A percentile compares a stretch with the other conserved stretches of the same genome.
phyloP scores from a whole-genome alignment of 1,140 invertebrate species.

The Nebria ingens region DNA sequence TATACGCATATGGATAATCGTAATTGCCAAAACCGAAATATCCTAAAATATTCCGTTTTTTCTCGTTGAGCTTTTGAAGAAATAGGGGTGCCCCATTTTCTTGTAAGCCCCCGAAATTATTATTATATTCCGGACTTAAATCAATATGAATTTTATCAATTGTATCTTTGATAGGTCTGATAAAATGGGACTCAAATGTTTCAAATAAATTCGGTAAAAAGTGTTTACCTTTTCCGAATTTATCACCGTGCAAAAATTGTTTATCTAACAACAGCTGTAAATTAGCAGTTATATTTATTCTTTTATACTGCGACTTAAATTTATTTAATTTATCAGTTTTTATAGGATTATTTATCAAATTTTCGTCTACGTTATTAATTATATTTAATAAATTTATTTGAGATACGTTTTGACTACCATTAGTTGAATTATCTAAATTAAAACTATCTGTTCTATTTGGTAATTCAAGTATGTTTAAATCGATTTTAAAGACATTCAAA shows the following conservation, averaged over 20 bases:
- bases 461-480: too few species aligned
- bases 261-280: background rate
- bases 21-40: background rate
- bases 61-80: background rate
- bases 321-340: too few species aligned
- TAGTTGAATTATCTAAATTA: too few species aligned
- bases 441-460: too few species aligned
- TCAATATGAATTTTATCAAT: slow-evolving; percentile 1
- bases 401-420: too few species aligned
- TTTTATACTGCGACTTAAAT: too few species aligned
- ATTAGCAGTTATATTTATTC: background rate
- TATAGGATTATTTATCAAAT: too few species aligned
- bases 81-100: background rate
- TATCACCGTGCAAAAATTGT: background rate
- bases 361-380: too few species aligned
- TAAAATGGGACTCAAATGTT: background rate
- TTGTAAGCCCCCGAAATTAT: background rate
- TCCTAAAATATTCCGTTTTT: background rate
- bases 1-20: slow-evolving; percentile 1
- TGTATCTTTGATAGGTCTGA: background rate
- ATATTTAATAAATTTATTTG: too few species aligned
- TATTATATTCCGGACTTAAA: slow-evolving; percentile 2
- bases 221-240: background rate
- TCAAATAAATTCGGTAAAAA: background rate
- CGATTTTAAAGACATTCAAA: too few species aligned